Evolutionary conservation across 37 sponge, comb jelly and placozoan species (phyloP), one percentile per base, ranked within the genome.

Genomic region (Bolinopsis microptera): DNA sequence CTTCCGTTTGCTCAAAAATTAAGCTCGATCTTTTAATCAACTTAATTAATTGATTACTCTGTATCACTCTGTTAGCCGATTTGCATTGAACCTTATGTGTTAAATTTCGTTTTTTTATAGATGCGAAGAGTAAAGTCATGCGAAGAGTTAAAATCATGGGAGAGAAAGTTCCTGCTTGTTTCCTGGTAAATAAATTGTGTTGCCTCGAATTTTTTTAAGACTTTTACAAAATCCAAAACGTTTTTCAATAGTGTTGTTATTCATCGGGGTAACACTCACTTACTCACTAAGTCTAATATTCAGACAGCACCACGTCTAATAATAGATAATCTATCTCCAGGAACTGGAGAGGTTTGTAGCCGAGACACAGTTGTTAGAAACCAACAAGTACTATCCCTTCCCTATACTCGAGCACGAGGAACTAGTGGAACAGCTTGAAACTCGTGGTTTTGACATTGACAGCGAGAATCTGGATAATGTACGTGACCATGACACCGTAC

Each of bases 381-480:
- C 41, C 90, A 86, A 86, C 90, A 86, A 86, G 61, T 86, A 40
- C 90, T 34, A 86, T 48, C 90, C 90, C 41, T 86, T 86, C 61
- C 90, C 90, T 18, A 41, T 86, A 13, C 90, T 86, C 3, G 61
- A 41, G 3, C 90, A 86, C 28, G 61, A 41, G 31, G 90, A 86
- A 38, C 26, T 86, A 27, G 25, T 41, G 25, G 28, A 41, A 3
- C 90, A 86, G 61, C 41, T 86, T 8, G 35, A 39, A n/a, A 38
- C 34, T 35, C 34, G 35, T 24, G 90, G 35, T 0, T 24, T 86
- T 27, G 30, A 86, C 61, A 86, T 86, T 30, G 36, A 38, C 23
- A 34, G 36, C 25, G 90, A 86, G 61, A 38, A 86, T 38, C 36
- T 86, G 26, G 90, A 86, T 36, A 86, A 86, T 40, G 90, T 86